Conservation (phyloP, 2,113 vertebrate genomes). For the Neomonachus schauinslandi region DNA sequence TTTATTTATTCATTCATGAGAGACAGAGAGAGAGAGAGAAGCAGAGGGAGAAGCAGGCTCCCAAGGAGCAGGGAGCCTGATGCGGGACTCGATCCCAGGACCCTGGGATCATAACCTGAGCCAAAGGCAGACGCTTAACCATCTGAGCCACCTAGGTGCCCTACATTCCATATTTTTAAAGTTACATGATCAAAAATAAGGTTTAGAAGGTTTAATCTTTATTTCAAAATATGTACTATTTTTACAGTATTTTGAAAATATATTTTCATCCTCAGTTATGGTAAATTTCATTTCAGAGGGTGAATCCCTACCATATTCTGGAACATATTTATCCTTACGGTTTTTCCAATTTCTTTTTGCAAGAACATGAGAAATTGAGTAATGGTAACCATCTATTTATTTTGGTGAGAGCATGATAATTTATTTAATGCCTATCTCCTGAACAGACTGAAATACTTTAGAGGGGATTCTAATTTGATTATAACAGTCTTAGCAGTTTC, state of each 20-base stretch:
- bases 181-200: not conserved
- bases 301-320: not conserved
- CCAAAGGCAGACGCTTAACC: too few relatives aligned
- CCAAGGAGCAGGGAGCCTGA: too few relatives aligned
- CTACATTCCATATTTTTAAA: not conserved
- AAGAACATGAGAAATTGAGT: constrained; percentile 17
- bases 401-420: not conserved
- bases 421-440: constrained; percentile 11
- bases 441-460: not conserved
- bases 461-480: not conserved
- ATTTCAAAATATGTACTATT: constrained; percentile 10
- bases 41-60: too few relatives aligned
- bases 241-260: not conserved
- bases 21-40: too few relatives aligned
- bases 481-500: not conserved
- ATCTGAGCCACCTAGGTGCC: too few relatives aligned
- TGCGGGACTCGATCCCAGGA: too few relatives aligned
- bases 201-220: not conserved
- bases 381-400: not conserved
- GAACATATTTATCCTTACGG: not conserved
- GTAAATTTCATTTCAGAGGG: not conserved
- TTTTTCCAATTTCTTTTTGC: not conserved
- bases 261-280: not conserved
- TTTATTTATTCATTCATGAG: too few relatives aligned
- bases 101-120: too few relatives aligned